These are phyloP conservation scores for Pluvialis apricaria DNA, from an alignment of 2,113 vertebrate genomes.

Conservation along the genomic window DNA sequence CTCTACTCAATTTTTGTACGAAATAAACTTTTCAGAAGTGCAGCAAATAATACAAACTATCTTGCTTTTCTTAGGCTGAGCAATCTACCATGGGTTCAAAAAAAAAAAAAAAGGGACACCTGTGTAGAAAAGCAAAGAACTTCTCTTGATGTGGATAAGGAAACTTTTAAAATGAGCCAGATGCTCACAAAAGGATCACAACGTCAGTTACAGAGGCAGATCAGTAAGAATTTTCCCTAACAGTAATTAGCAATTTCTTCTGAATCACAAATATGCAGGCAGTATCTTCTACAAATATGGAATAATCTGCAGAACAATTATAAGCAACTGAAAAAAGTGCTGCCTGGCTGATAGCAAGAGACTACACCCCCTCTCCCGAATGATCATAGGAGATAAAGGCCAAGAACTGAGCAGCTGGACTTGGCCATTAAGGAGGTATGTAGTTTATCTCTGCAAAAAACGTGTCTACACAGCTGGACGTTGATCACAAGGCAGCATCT, in stretches of 20 bases:
- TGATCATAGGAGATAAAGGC: background rate
- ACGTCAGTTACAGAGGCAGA: background rate
- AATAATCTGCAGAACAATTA: background rate
- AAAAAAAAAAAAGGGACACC: background rate
- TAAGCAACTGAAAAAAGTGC: slow-evolving; percentile 5
- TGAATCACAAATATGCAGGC: background rate
- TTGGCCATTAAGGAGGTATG: background rate
- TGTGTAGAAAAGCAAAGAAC: background rate
- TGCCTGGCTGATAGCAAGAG: background rate
- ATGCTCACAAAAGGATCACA: background rate
- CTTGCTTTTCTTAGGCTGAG: background rate
- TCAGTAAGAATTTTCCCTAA: background rate
- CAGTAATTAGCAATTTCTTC: background rate
- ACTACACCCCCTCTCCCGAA: background rate
- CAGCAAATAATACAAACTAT: background rate
- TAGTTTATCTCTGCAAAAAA: slow-evolving; percentile 1
- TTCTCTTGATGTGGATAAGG: background rate
- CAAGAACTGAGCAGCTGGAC: background rate
- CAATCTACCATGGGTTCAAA: background rate
- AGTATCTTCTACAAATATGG: background rate
- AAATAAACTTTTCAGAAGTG: background rate
- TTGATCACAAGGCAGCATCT: background rate
- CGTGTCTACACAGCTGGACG: background rate
- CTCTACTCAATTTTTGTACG: background rate
- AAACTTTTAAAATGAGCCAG: background rate